Percentiles rank a stretch among this genome's conserved stretches.
Conservation (phyloP, 2,888 invertebrate species). For the Oscheius onirici region DNA sequence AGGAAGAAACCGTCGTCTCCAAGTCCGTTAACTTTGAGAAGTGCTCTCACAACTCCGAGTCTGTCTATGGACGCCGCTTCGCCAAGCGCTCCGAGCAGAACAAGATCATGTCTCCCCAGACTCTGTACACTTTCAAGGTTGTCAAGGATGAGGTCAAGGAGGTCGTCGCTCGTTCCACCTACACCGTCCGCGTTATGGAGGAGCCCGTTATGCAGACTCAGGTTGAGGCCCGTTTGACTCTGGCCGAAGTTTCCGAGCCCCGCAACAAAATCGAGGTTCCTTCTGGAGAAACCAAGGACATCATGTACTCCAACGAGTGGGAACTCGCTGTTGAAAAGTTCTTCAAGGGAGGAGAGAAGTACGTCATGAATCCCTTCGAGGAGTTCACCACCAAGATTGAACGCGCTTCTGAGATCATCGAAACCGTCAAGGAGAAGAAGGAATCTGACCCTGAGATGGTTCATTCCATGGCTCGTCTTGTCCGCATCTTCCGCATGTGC, state of each 20-base stretch:
- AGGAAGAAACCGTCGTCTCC: conserved; percentile 39
- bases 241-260: conserved; percentile 35
- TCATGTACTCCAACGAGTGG: conserved; percentile 54
- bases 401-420: conserved; percentile 37
- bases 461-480: conserved; percentile 53
- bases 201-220: conserved; percentile 44
- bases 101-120: conserved; percentile 36
- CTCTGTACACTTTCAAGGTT: conserved; percentile 49
- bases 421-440: conserved; percentile 34
- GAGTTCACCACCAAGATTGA: conserved; percentile 42
- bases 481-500: conserved; percentile 52
- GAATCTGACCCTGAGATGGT: conserved; percentile 45
- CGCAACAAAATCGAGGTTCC: conserved; percentile 38
- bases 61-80: conserved; percentile 45
- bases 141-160: conserved; percentile 39
- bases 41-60: conserved; percentile 69
- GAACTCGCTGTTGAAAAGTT: conserved; percentile 58
- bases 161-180: conserved; percentile 41
- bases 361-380: conserved; percentile 32
- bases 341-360: conserved; percentile 55
- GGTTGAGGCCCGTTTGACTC: conserved; percentile 36
- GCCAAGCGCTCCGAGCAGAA: conserved; percentile 41
- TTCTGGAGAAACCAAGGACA: conserved; percentile 45
- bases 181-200: conserved; percentile 41
- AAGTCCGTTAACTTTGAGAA: conserved; percentile 73